A percentile compares a stretch with the other conserved stretches of the same genome.
Evolutionary conservation across 2,888 invertebrate species (phyloP).

Genomic region (Brenthis ino): DNA sequence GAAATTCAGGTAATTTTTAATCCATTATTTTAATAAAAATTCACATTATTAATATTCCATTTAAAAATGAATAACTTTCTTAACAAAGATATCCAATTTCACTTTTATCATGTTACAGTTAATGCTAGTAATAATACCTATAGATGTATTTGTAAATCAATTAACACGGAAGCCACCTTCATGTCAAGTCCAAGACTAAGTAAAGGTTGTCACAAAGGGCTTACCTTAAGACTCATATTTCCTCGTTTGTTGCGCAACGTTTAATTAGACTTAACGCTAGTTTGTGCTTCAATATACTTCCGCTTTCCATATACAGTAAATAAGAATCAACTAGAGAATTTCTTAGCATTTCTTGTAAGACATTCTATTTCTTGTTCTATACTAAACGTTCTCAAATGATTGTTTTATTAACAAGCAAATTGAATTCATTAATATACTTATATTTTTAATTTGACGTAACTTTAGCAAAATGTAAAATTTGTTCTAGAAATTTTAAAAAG

Average conservation of each 20-base stretch:
- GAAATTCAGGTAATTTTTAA: too few relatives aligned
- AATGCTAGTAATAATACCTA: background rate
- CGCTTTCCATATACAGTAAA: conserved; percentile 15
- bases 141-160: background rate
- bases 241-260: conserved; percentile 19
- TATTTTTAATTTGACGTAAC: too few relatives aligned
- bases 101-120: background rate
- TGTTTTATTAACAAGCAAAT: too few relatives aligned
- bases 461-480: background rate
- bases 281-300: conserved; percentile 23
- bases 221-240: conserved; percentile 21
- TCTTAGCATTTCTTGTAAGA: conserved; percentile 3
- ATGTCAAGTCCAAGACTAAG: conserved; percentile 8
- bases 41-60: too few relatives aligned
- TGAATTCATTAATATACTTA: too few relatives aligned
- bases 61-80: too few relatives aligned
- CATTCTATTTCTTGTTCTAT: too few relatives aligned
- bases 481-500: background rate
- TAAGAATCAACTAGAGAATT: conserved; percentile 11
- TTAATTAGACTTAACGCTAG: conserved; percentile 19
- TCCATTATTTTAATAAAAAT: too few relatives aligned
- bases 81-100: background rate
- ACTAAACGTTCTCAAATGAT: too few relatives aligned
- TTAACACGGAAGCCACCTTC: conserved; percentile 9
- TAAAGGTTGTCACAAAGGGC: conserved; percentile 17